phyloP scores from a whole-genome alignment of 2,888 invertebrate genomes.

The Mycalesis mineus region DNA sequence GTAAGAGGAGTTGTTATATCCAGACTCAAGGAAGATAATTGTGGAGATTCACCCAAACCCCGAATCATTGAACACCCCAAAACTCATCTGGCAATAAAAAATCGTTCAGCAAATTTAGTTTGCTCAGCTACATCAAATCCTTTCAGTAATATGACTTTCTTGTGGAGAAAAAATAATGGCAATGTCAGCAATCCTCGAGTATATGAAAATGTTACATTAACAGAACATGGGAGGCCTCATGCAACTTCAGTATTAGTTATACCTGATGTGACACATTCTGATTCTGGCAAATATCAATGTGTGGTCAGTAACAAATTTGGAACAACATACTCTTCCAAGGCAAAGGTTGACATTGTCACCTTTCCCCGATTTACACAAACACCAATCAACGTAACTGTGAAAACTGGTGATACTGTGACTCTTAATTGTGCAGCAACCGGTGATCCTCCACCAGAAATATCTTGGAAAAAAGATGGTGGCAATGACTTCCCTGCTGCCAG shows the following conservation, averaged over 20 bases:
- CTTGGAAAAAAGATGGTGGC: slow-evolving; percentile 95
- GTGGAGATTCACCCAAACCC: slow-evolving; percentile 91
- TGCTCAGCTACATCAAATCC: slow-evolving; percentile 91
- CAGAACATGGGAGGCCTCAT: slow-evolving; percentile 79
- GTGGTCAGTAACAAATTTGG: slow-evolving; percentile 93
- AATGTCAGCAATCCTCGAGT: slow-evolving; percentile 65
- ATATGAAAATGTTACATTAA: slow-evolving; percentile 65
- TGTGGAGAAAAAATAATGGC: slow-evolving; percentile 92
- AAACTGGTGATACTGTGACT: slow-evolving; percentile 90
- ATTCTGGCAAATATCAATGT: slow-evolving; percentile 95
- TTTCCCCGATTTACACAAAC: slow-evolving; percentile 91
- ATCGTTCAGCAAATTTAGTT: slow-evolving; percentile 87
- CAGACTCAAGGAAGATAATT: slow-evolving; percentile 82
- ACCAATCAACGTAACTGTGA: slow-evolving; percentile 90
- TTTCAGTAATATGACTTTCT: slow-evolving; percentile 85
- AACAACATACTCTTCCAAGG: slow-evolving; percentile 91
- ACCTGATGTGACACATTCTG: slow-evolving; percentile 85
- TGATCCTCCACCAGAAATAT: slow-evolving; percentile 91
- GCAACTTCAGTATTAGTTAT: slow-evolving; percentile 86
- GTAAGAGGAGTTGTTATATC: slow-evolving; percentile 83
- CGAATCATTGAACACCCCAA: slow-evolving; percentile 88
- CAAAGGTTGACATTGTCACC: slow-evolving; percentile 90
- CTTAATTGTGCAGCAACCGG: slow-evolving; percentile 95
- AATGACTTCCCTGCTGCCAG: slow-evolving; percentile 96
- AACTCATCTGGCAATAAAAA: slow-evolving; percentile 90